phyloP scores from a whole-genome alignment of 1,140 invertebrate genomes.

The Bicyclus anynana region DNA sequence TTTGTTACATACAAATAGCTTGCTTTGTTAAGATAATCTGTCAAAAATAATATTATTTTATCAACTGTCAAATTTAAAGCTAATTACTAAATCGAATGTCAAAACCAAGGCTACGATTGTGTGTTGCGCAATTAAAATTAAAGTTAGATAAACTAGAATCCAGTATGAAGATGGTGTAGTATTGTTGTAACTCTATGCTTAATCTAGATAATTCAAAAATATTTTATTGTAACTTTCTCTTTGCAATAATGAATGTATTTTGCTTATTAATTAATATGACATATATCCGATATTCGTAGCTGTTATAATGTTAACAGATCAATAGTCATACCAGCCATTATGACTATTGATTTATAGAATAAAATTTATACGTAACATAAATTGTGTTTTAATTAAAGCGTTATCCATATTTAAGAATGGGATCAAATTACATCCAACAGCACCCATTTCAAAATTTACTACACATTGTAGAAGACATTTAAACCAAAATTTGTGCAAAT shows the following conservation, averaged over 20 bases:
- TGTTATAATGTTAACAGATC: constrained; percentile 44
- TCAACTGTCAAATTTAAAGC: not conserved
- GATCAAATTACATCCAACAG: too few species aligned
- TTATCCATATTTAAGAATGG: not conserved
- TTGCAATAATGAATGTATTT: constrained; percentile 9
- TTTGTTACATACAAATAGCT: too few species aligned
- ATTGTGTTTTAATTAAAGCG: constrained; percentile 37
- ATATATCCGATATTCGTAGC: constrained; percentile 19
- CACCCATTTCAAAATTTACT: too few species aligned
- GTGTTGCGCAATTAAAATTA: not conserved
- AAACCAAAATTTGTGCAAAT: too few species aligned
- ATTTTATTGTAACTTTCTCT: not conserved
- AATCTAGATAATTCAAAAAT: not conserved
- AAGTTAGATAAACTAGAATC: too few species aligned
- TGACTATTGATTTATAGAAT: constrained; percentile 68
- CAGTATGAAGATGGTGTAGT: not conserved
- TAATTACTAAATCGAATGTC: too few species aligned
- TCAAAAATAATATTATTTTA: not conserved
- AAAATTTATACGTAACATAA: constrained; percentile 54
- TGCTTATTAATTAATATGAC: not conserved
- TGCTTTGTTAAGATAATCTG: too few species aligned
- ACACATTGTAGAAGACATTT: too few species aligned
- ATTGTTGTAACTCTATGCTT: not conserved
- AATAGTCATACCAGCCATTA: constrained; percentile 72
- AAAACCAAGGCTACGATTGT: not conserved